Evolutionary conservation across 1,140 invertebrate genomes (phyloP), one percentile per base, ranked within the genome.

Genomic region (Zophobas atratus): DNA sequence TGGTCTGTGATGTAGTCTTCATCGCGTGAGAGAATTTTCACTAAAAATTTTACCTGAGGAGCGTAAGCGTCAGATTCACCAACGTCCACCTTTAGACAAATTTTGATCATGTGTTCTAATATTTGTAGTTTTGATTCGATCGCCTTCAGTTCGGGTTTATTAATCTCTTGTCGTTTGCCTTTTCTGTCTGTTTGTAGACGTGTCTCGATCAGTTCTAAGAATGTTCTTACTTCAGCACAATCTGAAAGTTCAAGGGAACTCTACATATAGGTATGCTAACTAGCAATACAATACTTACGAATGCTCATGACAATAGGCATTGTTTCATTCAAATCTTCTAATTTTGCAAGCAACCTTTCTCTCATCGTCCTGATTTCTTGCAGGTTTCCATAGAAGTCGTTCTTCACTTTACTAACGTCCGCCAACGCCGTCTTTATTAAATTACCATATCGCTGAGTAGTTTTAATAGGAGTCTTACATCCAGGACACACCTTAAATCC

Each of bases 391-490:
- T 86, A 88, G 86, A 82, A 75, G 83, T 85, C n/a, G 78, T 77
- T 82, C n/a, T 93, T 93, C 0, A 93, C 89, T n/a, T 84, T 82
- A 67, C 88, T 87, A 46, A 94, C 90, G 78, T 92, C 88, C 48
- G 84, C 80, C 6, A 90, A 85, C 41, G 85, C 86, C 33, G 83
- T 56, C 80, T 92, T 92, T 0, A 93, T 87, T 2, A 88, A 82
- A 75, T 90, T 88, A 70, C 90, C 90, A 81, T 92, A 93, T 32
- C 93, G 85, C 6, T 88, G 81, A 0, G 90, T 92, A 77, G 88
- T 89, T 35, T 88, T 87, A n/a, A 94, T 92, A 0, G 88, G 86
- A n/a, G 89, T 90, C 74, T 90, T 90, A 81, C 93, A 94, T 77
- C 84, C 86, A 3, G 93, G 92, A 84, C 93, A 94, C 0, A 81